Percentiles rank a stretch among this genome's conserved stretches.
Evolutionary conservation across 1,140 invertebrate species (phyloP).

Genomic region (Zaprionus lachaisei): DNA sequence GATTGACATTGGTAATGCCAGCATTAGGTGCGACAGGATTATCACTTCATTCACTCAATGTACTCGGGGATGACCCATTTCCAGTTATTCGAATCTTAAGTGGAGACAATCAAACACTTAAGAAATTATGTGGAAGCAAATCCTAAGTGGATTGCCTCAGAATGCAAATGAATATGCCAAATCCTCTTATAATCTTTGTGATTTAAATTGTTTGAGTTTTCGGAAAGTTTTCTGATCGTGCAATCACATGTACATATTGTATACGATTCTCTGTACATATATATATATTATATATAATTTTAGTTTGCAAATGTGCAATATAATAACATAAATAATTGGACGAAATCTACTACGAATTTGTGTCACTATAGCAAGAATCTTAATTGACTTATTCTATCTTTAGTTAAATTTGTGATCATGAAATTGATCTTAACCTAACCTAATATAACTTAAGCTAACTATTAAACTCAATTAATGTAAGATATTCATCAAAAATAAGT

Average conservation of each 20-base stretch:
- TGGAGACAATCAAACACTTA: not conserved
- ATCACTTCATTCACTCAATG: not conserved
- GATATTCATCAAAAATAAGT: no score
- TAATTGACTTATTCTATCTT: no score
- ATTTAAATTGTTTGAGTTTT: not conserved
- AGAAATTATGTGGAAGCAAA: not conserved
- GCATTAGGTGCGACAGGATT: not conserved
- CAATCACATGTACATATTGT: not conserved
- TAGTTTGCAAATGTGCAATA: no score
- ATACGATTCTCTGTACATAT: no score
- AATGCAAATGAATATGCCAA: not conserved
- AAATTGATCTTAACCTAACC: no score
- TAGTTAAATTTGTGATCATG: no score
- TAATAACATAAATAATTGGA: no score
- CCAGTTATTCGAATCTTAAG: not conserved
- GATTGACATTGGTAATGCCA: conserved; percentile 11
- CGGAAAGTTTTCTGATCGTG: not conserved
- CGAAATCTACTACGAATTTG: no score
- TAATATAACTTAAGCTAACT: no score
- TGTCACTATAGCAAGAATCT: no score
- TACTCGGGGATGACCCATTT: not conserved
- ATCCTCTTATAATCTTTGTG: not conserved
- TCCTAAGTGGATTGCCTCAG: not conserved
- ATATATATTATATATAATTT: no score
- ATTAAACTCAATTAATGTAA: no score